These are phyloP conservation scores for Polietes domitor DNA, from an alignment of 2,888 invertebrate species.

Conservation along the genomic window DNA sequence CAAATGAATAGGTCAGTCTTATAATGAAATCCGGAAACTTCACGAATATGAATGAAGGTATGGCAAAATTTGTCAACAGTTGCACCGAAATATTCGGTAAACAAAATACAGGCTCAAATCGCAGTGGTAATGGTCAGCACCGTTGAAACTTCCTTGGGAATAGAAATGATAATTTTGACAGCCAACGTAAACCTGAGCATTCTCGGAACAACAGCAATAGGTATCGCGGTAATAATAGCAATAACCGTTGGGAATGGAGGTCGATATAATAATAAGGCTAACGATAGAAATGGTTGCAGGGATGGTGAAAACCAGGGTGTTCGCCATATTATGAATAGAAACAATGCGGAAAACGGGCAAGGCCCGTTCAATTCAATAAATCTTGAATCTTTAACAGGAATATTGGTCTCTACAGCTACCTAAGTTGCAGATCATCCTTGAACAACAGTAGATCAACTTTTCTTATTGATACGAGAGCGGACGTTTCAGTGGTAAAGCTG, in stretches of 20 bases:
- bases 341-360: no score
- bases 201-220: not conserved
- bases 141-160: not conserved
- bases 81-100: not conserved
- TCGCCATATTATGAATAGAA: not conserved
- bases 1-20: not conserved
- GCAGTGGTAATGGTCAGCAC: not conserved
- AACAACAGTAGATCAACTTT: conserved; percentile 6
- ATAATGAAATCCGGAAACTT: conserved; percentile 36
- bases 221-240: not conserved
- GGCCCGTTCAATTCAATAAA: no score
- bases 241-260: no score
- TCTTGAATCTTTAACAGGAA: no score
- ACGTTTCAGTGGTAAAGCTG: conserved; percentile 11
- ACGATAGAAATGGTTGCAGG: not conserved
- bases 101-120: not conserved
- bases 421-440: no score
- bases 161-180: not conserved
- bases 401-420: no score
- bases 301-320: not conserved
- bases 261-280: no score
- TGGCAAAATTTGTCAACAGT: conserved; percentile 20
- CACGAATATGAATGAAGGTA: conserved; percentile 8
- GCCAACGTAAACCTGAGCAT: not conserved
- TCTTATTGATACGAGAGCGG: not conserved